Conservation (phyloP, 2,113 vertebrate species). For the Tenebrosternarchus preto region DNA sequence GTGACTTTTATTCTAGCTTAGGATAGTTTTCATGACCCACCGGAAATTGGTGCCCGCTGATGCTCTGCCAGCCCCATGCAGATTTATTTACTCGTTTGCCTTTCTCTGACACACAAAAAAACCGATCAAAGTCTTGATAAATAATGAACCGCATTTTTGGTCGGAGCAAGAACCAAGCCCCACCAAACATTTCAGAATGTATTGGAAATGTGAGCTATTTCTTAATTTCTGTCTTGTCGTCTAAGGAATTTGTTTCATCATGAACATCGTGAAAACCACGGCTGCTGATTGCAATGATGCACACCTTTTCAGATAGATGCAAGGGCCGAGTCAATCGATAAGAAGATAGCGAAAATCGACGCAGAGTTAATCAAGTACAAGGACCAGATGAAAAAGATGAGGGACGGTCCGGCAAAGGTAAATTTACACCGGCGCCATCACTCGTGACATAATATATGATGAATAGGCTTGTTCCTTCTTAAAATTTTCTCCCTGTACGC, state of each 20-base stretch:
- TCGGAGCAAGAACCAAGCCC: conserved; percentile 85
- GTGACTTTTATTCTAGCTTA: conserved; percentile 28
- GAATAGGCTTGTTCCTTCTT: too few species aligned
- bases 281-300: conserved; percentile 20
- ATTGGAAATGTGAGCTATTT: conserved; percentile 85
- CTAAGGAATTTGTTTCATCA: background rate
- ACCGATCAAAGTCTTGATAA: background rate
- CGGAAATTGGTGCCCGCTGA: conserved; percentile 21
- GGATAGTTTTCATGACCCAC: background rate
- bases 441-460: too few species aligned
- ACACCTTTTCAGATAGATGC: conserved; percentile 83
- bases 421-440: too few species aligned
- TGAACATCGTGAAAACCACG: background rate
- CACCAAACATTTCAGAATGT: conserved; percentile 91
- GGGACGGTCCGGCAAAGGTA: conserved; percentile 96
- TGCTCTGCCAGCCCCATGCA: background rate
- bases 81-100: background rate
- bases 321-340: conserved; percentile 92
- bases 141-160: conserved; percentile 95
- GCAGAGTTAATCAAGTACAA: conserved; percentile 94
- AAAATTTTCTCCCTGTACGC: too few species aligned
- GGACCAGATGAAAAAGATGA: conserved; percentile 99
- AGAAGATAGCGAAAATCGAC: conserved; percentile 92
- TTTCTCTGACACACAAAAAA: background rate
- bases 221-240: conserved; percentile 44